Percentiles rank a stretch among this genome's conserved stretches.
phyloP scores from a whole-genome alignment of 1,140 invertebrate species.

The Portunus trituberculatus region DNA sequence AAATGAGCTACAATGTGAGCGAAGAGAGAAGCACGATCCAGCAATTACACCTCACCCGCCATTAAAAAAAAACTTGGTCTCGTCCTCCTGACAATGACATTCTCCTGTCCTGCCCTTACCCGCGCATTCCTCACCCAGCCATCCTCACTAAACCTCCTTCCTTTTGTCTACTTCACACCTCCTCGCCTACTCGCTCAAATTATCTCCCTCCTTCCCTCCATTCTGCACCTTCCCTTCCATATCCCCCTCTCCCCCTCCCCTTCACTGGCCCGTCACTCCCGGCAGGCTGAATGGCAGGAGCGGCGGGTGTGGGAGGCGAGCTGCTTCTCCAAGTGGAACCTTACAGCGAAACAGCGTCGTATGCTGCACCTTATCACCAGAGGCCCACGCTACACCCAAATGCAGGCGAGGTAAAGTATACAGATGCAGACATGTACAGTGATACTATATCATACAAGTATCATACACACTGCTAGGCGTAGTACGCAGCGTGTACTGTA shows the following conservation, averaged over 20 bases:
- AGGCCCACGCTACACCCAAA: constrained; percentile 1
- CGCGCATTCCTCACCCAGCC: background rate
- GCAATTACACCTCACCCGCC: background rate
- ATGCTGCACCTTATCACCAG: constrained; percentile 62
- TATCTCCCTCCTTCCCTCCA: background rate
- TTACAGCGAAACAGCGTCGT: background rate
- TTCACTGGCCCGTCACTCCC: background rate
- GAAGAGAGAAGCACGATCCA: background rate
- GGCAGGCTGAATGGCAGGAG: background rate
- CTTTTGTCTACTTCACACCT: constrained; percentile 22
- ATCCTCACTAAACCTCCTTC: background rate
- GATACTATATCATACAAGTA: no score
- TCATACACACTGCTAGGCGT: no score
- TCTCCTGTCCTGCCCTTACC: background rate
- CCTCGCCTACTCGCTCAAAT: background rate
- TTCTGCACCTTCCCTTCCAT: background rate
- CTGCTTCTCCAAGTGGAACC: background rate
- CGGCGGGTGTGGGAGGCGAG: background rate
- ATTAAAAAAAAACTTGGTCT: background rate
- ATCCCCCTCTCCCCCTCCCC: background rate
- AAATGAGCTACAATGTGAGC: background rate
- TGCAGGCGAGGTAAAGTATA: constrained; percentile 25
- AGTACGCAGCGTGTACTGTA: no score
- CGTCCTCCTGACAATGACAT: constrained; percentile 1
- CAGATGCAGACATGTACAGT: no score